Evolutionary conservation across 2,888 invertebrate genomes (phyloP).

Genomic region (Eilema caniola): DNA sequence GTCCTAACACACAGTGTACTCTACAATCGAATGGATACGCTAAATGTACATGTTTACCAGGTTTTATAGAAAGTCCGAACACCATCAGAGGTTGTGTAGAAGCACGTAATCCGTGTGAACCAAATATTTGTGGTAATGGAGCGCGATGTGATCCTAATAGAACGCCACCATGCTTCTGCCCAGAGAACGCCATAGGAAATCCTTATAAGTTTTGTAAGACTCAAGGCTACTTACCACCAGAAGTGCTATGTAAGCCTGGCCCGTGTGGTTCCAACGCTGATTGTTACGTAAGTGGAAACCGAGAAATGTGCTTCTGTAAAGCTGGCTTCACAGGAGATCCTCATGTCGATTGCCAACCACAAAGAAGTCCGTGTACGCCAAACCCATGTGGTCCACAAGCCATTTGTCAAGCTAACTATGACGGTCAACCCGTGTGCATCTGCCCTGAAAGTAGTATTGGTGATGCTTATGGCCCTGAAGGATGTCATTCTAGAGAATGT

Average conservation of each 20-base stretch:
- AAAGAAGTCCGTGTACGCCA: conserved; percentile 91
- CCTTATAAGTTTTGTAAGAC: conserved; percentile 91
- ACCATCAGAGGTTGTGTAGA: conserved; percentile 95
- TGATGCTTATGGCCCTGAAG: conserved; percentile 90
- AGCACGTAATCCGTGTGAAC: conserved; percentile 93
- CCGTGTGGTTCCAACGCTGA: conserved; percentile 94
- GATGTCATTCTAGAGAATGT: conserved; percentile 94
- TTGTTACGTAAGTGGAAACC: conserved; percentile 93
- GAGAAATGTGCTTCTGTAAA: conserved; percentile 94
- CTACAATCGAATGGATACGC: conserved; percentile 92
- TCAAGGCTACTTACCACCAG: conserved; percentile 84
- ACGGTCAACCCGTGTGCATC: conserved; percentile 90
- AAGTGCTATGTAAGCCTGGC: conserved; percentile 92
- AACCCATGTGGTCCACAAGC: conserved; percentile 94
- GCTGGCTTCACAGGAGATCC: conserved; percentile 92
- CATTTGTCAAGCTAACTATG: conserved; percentile 89
- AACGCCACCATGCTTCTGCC: conserved; percentile 94
- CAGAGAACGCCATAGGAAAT: conserved; percentile 93
- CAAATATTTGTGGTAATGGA: conserved; percentile 92
- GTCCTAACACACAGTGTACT: conserved; percentile 95
- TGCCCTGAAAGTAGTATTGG: conserved; percentile 92
- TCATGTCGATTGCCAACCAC: conserved; percentile 91
- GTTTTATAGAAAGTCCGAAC: conserved; percentile 94
- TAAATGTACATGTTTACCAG: conserved; percentile 94
- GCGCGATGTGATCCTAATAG: conserved; percentile 93